Base-by-base conservation (phyloP, 1,140 invertebrate genomes). In the Drosophila arizonae region DNA sequence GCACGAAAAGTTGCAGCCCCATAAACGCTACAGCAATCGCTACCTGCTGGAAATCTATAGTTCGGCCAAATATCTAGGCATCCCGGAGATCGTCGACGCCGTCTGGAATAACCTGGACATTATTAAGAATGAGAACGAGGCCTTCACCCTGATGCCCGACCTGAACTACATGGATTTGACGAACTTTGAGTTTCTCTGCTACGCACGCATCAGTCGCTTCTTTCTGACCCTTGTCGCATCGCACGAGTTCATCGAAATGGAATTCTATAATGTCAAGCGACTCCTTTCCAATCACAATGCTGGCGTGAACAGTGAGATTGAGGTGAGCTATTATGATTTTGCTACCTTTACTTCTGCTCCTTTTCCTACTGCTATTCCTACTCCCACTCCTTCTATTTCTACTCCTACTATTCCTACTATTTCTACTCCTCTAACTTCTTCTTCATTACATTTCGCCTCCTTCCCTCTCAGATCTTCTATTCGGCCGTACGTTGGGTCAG, bases 401-500 rank as follows among this genome's bases (percentile, higher is more conserved):
- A 10, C 33, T 39, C 36, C 36, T 11, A 33, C 36, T 39, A 11
- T 3, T 11, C 36, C 36, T 9, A 33, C 10, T 39, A 3, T 2
- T 39, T 11, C 36, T 3, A 39, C 36, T 39, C 28, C 28, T 30
- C 28, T 30, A 4, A 5, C 28, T 30, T 0, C 28, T 30, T 30
- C 28, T 11, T 10, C 10, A 39, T 39, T 39, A 4, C 2, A 6
- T 11, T 39, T 39, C 4, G 36, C 36, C 3, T 46, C 61, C 55
- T 39, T 70, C 95, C 93, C 24, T 28, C 15, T 39, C 94, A 96
- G 91, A 94, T 96, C 1, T 93, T 96, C 39, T 95, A 96, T 94
- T 94, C 95, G 5, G 95, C 94, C 0, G 93, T 96, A 1, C 92
- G 95, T 51, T 96, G 95, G 96, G 87, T 96, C 11, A 94, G 94